Evolutionary conservation across 2,797 vertebrate genomes (phyloP), one percentile per base, ranked within the genome.

Genomic region (Liparis tanakae): DNA sequence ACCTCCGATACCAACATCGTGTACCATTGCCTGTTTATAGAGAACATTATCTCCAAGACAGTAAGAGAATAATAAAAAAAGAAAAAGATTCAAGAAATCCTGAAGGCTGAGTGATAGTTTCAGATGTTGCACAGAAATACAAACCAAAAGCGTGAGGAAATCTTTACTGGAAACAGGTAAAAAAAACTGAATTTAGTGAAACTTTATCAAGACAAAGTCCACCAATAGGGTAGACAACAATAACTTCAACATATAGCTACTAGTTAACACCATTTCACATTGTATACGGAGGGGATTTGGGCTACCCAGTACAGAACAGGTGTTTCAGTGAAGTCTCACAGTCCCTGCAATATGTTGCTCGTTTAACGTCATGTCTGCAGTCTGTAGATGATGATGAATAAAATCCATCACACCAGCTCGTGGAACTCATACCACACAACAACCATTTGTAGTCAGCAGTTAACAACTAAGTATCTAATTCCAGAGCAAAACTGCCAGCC

Each of bases 41-140:
- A 20, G 44, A 18, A 1, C 7, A 37, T 18, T 46, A 8, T 50
- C 48, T 50, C 18, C 10, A 44, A 20, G 13, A 72, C 43, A 60
- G 55, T 22, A 43, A 74, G 76, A 13, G 51, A 10, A 55, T 10
- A 30, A 30, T n/a, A n/a, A 30, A 30, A 30, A 30, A 30, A 30
- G 25, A 30, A 30, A 63, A 55, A 44, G 4, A 22, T 63, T 58
- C 37, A 65, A 25, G 0, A 44, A 59, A 44, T 20, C 57, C 5
- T 50, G n/a, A 14, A 59, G 22, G 37, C 18, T 69, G 60, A 76
- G 25, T 74, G 14, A 37, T 33, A 9, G 10, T 61, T 51, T 73
- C 4, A 66, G 20, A 5, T 22, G n/a, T 20, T 57, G 9, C 12
- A 57, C 51, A 59, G 33, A 59, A 66, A 41, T 14, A 43, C 2